phyloP scores from a whole-genome alignment of 1,140 invertebrate genomes.

The Drosophila elegans region DNA sequence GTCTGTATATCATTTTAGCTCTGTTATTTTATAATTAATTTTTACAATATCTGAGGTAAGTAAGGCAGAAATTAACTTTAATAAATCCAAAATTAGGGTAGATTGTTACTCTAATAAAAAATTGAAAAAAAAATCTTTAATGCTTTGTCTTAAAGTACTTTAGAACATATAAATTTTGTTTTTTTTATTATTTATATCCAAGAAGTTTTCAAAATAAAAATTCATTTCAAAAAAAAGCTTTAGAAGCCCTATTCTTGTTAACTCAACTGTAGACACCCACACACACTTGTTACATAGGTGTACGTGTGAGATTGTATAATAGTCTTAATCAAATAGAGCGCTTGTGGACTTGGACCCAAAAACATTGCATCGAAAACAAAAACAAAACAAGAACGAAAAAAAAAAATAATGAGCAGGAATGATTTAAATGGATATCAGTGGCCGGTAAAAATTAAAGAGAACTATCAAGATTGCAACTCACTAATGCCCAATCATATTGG shows the following conservation, averaged over 20 bases:
- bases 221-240: neutral
- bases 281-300: constrained; percentile 10
- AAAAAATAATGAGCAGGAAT: constrained; percentile 8
- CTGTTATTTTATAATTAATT: no score
- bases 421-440: constrained; percentile 4
- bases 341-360: constrained; percentile 38
- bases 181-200: no score
- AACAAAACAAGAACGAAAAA: constrained; percentile 4
- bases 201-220: no score
- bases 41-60: no score
- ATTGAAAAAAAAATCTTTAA: no score
- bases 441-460: constrained; percentile 10
- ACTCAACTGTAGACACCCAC: constrained; percentile 4
- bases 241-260: neutral
- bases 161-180: no score
- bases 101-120: no score
- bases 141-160: no score
- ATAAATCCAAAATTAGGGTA: no score
- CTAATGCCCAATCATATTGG: neutral
- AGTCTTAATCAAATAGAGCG: constrained; percentile 49
- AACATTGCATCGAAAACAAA: constrained; percentile 3
- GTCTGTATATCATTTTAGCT: no score
- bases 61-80: no score
- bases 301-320: constrained; percentile 45
- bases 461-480: neutral